phyloP scores from a whole-genome alignment of 2,113 vertebrate genomes.

The Vulpes lagopus region DNA sequence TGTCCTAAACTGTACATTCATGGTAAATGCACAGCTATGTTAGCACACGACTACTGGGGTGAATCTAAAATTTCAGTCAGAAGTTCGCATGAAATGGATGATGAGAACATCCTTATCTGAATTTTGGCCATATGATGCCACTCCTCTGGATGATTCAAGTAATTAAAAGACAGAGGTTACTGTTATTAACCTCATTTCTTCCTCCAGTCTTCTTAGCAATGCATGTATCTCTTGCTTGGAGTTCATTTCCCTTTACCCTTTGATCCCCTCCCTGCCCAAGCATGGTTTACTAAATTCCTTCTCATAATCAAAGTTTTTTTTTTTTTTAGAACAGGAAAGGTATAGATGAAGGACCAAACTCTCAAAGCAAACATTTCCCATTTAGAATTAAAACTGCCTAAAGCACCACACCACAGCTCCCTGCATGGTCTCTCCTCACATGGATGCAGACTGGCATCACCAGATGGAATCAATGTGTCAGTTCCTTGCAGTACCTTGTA shows the following conservation, averaged over 20 bases:
- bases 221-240: neutral
- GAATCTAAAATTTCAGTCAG: neutral
- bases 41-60: neutral
- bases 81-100: neutral
- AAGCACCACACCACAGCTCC: neutral
- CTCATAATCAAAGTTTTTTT: neutral
- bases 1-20: neutral
- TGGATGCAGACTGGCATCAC: conserved; percentile 49
- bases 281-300: neutral
- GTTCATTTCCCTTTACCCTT: neutral
- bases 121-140: neutral
- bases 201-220: neutral
- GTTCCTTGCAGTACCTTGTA: conserved; percentile 42
- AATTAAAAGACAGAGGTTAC: neutral
- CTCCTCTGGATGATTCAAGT: neutral
- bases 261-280: neutral
- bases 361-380: neutral
- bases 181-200: neutral
- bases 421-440: conserved; percentile 30
- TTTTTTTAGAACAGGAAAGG: neutral
- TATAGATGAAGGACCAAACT: neutral
- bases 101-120: neutral
- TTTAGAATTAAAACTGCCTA: conserved; percentile 14
- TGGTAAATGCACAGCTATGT: neutral
- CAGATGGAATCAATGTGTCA: conserved; percentile 61